Conservation (phyloP, 2,888 invertebrate genomes). For the Choristoneura rosaceana region DNA sequence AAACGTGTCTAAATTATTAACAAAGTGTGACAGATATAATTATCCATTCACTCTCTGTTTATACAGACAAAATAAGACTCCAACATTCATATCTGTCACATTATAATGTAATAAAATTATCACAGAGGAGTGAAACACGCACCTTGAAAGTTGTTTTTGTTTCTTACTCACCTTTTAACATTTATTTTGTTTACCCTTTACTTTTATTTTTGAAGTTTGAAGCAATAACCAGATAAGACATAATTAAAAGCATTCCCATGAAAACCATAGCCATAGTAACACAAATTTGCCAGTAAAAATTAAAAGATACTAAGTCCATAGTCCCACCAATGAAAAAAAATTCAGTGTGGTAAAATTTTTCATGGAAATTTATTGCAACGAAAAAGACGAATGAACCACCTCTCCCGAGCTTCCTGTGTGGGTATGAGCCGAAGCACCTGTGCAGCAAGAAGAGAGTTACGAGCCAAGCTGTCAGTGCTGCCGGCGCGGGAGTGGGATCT, state of each 20-base stretch:
- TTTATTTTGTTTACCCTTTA: not conserved
- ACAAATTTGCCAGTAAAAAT: not conserved
- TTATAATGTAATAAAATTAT: too few relatives aligned
- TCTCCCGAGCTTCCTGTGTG: conserved; percentile 92
- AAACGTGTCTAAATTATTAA: too few relatives aligned
- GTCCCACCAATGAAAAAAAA: not conserved
- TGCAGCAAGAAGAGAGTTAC: conserved; percentile 91
- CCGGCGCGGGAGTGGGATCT: conserved; percentile 76
- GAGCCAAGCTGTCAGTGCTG: conserved; percentile 89
- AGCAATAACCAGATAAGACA: not conserved
- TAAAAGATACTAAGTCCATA: not conserved
- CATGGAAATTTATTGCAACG: conserved; percentile 2
- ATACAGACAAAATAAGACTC: too few relatives aligned
- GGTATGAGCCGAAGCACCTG: conserved; percentile 93
- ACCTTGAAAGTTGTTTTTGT: too few relatives aligned
- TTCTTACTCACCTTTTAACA: too few relatives aligned
- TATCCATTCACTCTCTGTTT: too few relatives aligned
- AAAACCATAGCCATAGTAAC: not conserved
- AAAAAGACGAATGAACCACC: conserved; percentile 69
- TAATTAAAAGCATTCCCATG: not conserved
- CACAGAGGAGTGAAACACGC: too few relatives aligned
- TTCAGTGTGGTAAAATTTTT: not conserved
- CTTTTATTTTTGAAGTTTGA: not conserved
- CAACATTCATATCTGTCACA: too few relatives aligned
- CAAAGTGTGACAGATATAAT: too few relatives aligned